Percentiles rank a stretch among this genome's conserved stretches.
phyloP scores from a whole-genome alignment of 2,797 vertebrate species.

The Etheostoma perlongum region DNA sequence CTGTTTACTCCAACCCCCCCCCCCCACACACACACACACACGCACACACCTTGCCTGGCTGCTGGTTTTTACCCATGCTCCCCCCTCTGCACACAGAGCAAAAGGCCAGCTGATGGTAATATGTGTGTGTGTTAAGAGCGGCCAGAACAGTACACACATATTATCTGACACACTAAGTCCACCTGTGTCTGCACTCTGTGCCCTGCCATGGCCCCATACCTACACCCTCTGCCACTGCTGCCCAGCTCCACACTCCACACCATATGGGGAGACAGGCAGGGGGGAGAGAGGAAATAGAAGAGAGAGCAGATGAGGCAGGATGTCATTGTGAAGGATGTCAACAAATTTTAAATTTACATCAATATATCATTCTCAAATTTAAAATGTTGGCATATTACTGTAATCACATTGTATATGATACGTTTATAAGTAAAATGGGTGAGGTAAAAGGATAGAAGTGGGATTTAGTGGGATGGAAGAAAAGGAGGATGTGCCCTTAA shows the following conservation, averaged over 20 bases:
- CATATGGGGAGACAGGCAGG: constrained; percentile 67
- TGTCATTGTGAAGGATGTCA: background rate
- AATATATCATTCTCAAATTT: background rate
- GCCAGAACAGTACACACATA: constrained; percentile 54
- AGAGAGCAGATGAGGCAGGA: constrained; percentile 42
- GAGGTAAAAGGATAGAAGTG: too few species aligned
- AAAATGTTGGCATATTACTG: background rate
- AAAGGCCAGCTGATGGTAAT: constrained; percentile 73
- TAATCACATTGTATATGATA: background rate
- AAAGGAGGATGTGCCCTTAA: background rate
- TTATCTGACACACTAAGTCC: constrained; percentile 66
- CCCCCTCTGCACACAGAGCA: constrained; percentile 50
- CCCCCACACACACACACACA: constrained; percentile 20
- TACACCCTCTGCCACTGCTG: constrained; percentile 62
- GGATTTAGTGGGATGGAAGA: background rate
- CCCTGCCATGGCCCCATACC: constrained; percentile 49
- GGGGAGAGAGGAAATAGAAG: background rate
- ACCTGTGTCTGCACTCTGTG: constrained; percentile 81
- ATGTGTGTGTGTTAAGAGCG: constrained; percentile 49
- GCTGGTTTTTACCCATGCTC: constrained; percentile 55
- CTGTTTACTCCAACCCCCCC: constrained; percentile 50
- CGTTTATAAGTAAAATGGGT: background rate
- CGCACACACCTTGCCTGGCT: constrained; percentile 49
- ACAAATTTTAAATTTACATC: background rate
- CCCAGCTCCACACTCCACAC: constrained; percentile 56